These are phyloP conservation scores for Spea hammondii DNA, from an alignment of 2,797 vertebrate species.

Conservation along the genomic window DNA sequence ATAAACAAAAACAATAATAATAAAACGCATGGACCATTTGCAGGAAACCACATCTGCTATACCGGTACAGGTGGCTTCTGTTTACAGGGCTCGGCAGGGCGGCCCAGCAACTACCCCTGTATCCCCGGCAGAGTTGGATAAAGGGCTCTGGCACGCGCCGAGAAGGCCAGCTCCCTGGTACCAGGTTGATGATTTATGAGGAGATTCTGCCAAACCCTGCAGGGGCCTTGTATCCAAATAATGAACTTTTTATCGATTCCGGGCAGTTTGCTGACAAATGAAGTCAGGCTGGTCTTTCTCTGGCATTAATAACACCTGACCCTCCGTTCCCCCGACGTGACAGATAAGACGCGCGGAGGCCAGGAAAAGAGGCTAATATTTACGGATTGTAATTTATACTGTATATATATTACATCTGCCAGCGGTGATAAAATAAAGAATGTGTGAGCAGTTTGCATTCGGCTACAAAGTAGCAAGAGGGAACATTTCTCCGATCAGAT, in stretches of 20 bases:
- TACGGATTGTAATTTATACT: conserved; percentile 20
- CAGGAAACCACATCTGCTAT: too few relatives aligned
- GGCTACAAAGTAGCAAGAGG: neutral
- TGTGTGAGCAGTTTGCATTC: neutral
- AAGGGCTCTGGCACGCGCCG: neutral
- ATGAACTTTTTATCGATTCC: conserved; percentile 64
- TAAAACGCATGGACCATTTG: too few relatives aligned
- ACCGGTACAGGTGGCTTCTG: too few relatives aligned
- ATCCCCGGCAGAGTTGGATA: neutral
- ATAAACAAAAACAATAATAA: too few relatives aligned
- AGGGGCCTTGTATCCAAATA: conserved; percentile 47
- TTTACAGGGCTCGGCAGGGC: too few relatives aligned
- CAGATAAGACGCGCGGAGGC: neutral
- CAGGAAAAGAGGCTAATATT: conserved; percentile 16
- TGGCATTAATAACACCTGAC: conserved; percentile 43
- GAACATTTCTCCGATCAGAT: neutral
- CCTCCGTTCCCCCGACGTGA: conserved; percentile 3
- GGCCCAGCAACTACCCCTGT: neutral
- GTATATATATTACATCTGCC: neutral
- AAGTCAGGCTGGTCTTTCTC: conserved; percentile 32
- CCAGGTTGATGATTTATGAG: conserved; percentile 39
- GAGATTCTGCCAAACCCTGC: conserved; percentile 33
- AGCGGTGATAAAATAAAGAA: neutral
- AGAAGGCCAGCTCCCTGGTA: neutral
- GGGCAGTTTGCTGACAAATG: conserved; percentile 56